A percentile compares a stretch with the other conserved stretches of the same genome.
These are phyloP conservation scores for Sceloporus undulatus DNA, from an alignment of 2,113 vertebrate species.

Conservation along the genomic window DNA sequence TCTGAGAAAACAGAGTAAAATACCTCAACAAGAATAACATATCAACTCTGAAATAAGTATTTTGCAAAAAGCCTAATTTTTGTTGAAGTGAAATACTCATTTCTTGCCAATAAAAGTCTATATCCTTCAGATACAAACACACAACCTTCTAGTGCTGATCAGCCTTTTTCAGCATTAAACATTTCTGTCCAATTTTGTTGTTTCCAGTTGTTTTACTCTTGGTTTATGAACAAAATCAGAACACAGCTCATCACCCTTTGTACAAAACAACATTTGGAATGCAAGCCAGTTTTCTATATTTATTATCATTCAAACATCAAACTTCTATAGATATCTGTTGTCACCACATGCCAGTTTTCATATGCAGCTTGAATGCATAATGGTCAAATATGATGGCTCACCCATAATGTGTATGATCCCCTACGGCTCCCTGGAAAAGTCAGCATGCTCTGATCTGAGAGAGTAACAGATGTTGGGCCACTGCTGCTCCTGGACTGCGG, in stretches of 20 bases:
- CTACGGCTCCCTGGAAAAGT: constrained; percentile 70
- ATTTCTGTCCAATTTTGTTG: not conserved
- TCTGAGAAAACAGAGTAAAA: not conserved
- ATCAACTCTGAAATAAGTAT: constrained; percentile 10
- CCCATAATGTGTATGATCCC: constrained; percentile 83
- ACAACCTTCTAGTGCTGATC: too few relatives aligned
- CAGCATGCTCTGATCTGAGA: constrained; percentile 71
- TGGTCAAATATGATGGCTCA: constrained; percentile 72
- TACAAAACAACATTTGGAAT: not conserved
- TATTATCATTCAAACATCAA: not conserved
- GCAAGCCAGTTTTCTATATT: not conserved
- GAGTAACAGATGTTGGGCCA: constrained; percentile 69
- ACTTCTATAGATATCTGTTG: rapidly evolving
- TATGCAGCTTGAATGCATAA: rapidly evolving
- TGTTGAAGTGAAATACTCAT: not conserved
- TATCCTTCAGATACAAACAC: not conserved
- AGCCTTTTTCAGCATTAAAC: not conserved
- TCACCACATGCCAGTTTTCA: not conserved
- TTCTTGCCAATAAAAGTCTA: not conserved
- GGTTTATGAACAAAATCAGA: not conserved
- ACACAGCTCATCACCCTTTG: not conserved
- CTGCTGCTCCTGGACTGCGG: constrained; percentile 74
- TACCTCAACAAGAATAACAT: constrained; percentile 11
- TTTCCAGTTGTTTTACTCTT: not conserved
- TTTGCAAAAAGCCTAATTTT: not conserved